Evolutionary conservation across 2,113 vertebrate species (phyloP).

Genomic region (Clarias gariepinus): DNA sequence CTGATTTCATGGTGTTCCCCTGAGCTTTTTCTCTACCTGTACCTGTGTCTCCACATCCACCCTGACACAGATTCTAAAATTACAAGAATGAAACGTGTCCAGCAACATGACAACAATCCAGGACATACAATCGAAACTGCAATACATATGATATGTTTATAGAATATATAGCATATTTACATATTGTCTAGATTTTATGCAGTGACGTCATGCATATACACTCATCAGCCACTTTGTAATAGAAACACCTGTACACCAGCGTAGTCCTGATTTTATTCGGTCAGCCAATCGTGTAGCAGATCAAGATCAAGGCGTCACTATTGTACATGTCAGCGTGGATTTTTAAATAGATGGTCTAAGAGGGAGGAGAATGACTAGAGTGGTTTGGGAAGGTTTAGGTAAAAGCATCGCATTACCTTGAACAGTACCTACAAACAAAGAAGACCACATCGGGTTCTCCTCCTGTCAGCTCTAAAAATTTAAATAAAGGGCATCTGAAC

Average conservation of each 20-base stretch:
- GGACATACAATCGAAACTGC: neutral
- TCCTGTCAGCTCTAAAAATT: no score
- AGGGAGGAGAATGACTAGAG: neutral
- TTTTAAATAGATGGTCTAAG: neutral
- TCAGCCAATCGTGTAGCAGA: neutral
- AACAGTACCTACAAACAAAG: no score
- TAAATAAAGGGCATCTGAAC: neutral
- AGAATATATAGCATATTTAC: neutral
- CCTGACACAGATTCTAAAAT: neutral
- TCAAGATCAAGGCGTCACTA: no score
- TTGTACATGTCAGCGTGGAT: no score
- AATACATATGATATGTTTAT: neutral
- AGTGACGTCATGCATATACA: neutral
- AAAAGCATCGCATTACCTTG: neutral
- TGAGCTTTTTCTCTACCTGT: no score
- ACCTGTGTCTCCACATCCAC: no score
- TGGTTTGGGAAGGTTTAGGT: neutral
- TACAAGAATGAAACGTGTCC: neutral
- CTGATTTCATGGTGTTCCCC: no score
- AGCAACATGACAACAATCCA: neutral
- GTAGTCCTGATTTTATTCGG: neutral
- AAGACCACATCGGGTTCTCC: neutral
- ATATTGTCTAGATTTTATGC: neutral
- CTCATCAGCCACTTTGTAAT: neutral
- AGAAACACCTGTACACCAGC: neutral